A percentile compares a stretch with the other conserved stretches of the same genome.
Evolutionary conservation across 2,888 invertebrate genomes (phyloP).

Genomic region (Hartigia nigra): DNA sequence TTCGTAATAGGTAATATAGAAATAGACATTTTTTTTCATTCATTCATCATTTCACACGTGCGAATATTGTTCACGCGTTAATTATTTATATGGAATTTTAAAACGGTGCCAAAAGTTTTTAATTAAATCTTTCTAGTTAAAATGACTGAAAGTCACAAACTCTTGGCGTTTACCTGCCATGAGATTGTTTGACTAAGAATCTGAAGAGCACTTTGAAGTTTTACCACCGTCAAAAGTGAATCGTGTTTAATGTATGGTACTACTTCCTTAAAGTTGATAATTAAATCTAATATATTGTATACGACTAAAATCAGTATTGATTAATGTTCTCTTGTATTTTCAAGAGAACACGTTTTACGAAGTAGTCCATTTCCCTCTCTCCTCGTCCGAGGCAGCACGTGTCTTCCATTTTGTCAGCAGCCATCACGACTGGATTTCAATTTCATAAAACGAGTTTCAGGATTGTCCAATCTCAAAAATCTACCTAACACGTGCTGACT

Average conservation of each 20-base stretch:
- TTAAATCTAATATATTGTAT: neutral
- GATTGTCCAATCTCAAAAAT: conserved; percentile 27
- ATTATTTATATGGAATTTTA: neutral
- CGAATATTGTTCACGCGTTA: neutral
- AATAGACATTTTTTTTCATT: neutral
- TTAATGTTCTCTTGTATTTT: neutral
- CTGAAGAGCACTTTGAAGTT: neutral
- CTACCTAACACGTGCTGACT: conserved; percentile 20
- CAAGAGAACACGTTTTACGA: conserved; percentile 29
- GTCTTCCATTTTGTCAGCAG: neutral
- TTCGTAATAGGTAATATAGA: neutral
- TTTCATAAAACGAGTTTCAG: conserved; percentile 26
- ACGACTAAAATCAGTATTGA: neutral
- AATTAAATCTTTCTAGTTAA: neutral
- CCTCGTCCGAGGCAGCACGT: neutral
- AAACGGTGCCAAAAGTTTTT: neutral
- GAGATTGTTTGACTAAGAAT: neutral
- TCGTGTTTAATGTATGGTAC: neutral
- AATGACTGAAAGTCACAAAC: neutral
- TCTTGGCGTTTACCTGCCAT: neutral
- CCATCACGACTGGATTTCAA: conserved; percentile 15
- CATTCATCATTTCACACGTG: neutral
- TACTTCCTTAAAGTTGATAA: neutral
- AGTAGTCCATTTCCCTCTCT: neutral
- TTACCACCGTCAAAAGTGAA: neutral